Evolutionary conservation across 2,113 vertebrate species (phyloP), one percentile per base, ranked within the genome.

Genomic region (Telmatochromis sp.): DNA sequence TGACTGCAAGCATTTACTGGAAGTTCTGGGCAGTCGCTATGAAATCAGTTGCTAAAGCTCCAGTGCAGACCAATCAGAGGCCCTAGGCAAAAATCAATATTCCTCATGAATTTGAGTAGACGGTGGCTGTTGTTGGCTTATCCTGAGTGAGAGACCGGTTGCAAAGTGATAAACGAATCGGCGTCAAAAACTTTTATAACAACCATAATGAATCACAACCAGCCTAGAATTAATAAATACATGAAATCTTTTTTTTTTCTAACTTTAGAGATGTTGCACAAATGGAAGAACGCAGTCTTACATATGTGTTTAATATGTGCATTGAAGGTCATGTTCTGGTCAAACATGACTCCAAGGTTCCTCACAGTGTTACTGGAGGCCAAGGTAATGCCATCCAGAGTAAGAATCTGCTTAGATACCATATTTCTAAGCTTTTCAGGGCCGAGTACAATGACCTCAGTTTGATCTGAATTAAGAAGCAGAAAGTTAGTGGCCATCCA

Each of bases 391-490:
- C 45, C 45, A 47, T 47, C 45, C 45, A 47, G 42, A 7, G 6
- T 0, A 15, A 45, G 42, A 45, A 45, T 45, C 42, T 45, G 42
- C 0, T 15, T 45, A 45, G 13, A 47, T 0, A 47, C 45, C 14
- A 47, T 14, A 14, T 47, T 28, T 28, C 26, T 28, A 28, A 28
- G 26, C 4, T 26, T 26, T 26, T 26, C n/a, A n/a, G n/a, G n/a
- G n/a, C n/a, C n/a, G n/a, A n/a, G n/a, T n/a, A n/a, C n/a, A n/a
- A n/a, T n/a, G n/a, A n/a, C n/a, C n/a, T n/a, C n/a, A n/a, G n/a
- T n/a, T n/a, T n/a, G n/a, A n/a, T n/a, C n/a, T n/a, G n/a, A n/a
- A n/a, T n/a, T n/a, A n/a, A n/a, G n/a, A n/a, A n/a, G n/a, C n/a
- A n/a, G n/a, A n/a, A n/a, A n/a, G n/a, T n/a, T n/a, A n/a, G n/a